phyloP scores from a whole-genome alignment of 2,888 invertebrate genomes.

The Melinopterus prodromus region DNA sequence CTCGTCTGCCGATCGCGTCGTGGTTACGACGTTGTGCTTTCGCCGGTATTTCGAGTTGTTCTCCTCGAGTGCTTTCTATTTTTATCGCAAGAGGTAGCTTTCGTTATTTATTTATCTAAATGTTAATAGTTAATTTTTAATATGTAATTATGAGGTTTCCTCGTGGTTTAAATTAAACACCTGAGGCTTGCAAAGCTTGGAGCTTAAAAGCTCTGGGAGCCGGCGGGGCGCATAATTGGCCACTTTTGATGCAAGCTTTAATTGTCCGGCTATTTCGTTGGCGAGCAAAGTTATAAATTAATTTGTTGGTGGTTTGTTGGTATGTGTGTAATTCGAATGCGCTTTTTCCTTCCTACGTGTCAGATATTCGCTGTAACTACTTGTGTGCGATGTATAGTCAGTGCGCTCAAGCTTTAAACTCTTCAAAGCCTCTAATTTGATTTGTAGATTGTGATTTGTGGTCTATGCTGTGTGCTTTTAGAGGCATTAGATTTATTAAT shows the following conservation, averaged over 20 bases:
- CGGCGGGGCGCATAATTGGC: background rate
- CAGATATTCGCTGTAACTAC: too few relatives aligned
- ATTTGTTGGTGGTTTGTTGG: background rate
- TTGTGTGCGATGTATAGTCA: too few relatives aligned
- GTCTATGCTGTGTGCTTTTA: too few relatives aligned
- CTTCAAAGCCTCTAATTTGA: too few relatives aligned
- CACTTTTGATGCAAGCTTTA: slow-evolving; percentile 4
- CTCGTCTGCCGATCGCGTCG: background rate
- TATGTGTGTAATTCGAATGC: background rate
- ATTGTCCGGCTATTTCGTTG: background rate
- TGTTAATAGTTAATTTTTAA: background rate
- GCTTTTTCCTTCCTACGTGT: background rate
- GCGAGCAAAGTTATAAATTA: background rate
- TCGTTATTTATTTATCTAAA: background rate
- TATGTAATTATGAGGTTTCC: background rate
- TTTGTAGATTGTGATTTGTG: too few relatives aligned
- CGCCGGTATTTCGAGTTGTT: background rate
- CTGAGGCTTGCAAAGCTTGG: background rate
- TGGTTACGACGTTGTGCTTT: background rate
- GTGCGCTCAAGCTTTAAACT: too few relatives aligned
- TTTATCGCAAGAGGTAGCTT: background rate
- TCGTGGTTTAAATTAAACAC: background rate
- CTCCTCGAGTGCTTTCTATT: background rate
- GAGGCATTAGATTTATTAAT: too few relatives aligned
- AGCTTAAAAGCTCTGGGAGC: background rate